Percentiles rank a stretch among this genome's conserved stretches.
phyloP scores from a whole-genome alignment of 2,888 invertebrate genomes.

The Gari tellinella region DNA sequence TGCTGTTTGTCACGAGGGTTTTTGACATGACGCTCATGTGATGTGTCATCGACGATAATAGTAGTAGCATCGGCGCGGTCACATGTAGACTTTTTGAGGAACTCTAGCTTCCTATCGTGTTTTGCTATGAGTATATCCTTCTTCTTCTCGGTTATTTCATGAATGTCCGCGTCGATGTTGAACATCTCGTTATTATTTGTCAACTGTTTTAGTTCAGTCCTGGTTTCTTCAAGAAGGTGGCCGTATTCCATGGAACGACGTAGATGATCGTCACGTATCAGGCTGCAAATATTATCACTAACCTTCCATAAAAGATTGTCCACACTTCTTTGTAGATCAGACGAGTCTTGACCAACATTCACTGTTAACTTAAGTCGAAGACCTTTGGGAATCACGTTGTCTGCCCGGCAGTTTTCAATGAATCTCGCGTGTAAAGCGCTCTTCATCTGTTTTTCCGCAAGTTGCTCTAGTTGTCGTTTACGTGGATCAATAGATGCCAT shows the following conservation, averaged over 20 bases:
- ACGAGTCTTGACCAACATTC: slow-evolving; percentile 5
- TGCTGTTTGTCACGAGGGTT: no score
- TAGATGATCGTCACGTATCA: slow-evolving; percentile 1
- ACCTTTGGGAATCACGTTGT: slow-evolving; percentile 10
- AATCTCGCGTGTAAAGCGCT: slow-evolving; percentile 13
- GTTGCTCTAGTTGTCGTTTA: neutral
- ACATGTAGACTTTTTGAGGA: no score
- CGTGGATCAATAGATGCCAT: slow-evolving; percentile 3
- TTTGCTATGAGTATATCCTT: neutral
- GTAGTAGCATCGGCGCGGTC: no score
- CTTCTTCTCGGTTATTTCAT: neutral
- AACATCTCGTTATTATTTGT: neutral
- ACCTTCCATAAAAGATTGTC: neutral
- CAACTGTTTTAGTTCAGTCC: neutral
- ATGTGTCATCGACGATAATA: no score
- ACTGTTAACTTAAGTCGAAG: slow-evolving; percentile 7
- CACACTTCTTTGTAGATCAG: slow-evolving; percentile 1
- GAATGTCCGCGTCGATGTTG: no score
- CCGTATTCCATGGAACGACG: neutral
- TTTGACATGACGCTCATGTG: no score
- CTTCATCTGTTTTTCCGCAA: slow-evolving; percentile 20
- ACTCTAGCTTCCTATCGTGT: no score
- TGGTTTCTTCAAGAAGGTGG: neutral
- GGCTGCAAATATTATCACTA: slow-evolving; percentile 6
- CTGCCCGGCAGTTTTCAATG: neutral